Evolutionary conservation across 1,140 invertebrate genomes (phyloP), one percentile per base, ranked within the genome.

Genomic region (Ctenoplectra terminalis): DNA sequence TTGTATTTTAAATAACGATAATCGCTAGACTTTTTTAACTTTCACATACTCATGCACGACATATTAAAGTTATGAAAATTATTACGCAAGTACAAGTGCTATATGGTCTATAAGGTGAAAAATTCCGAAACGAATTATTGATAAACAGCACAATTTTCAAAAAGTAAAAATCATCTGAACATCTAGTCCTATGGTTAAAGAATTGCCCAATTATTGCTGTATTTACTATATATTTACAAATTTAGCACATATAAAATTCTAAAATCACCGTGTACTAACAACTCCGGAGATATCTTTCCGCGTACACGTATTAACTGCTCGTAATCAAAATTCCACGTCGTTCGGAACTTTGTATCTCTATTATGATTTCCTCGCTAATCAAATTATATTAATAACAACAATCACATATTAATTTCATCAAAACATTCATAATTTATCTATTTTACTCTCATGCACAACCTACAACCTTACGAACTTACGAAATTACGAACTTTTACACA

Each of bases 91-190:
- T 63, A n/a, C 20, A 63, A 73, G 23, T 37, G 52, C 56, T 72
- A 63, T 29, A 29, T 8, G 6, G 26, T 26, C 52, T 71, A 60
- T n/a, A 60, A 70, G 31, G 37, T 43, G 13, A 72, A 72, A 40
- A 23, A 61, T 79, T 72, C 43, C 1, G 1, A 46, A 48, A 61
- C 17, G 31, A 79, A 60, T 31, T 37, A 60, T 58, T 23, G 43
- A 60, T 26, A 61, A 46, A 56, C 26, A 37, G n/a, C 43, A 43
- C 23, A 46, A 11, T 37, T 77, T 58, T 20, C 64, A 54, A 58
- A 37, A 17, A 48, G 31, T 61, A 20, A 71, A 54, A 54, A 58
- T n/a, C n/a, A 67, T 80, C 71, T 61, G 58, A 85, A 85, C 67
- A 85, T 72, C 67, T 43, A 82, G 64, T 60, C 67, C 75, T 46